Base-by-base conservation (phyloP, 2,113 vertebrate species). In the Ahaetulla prasina region DNA sequence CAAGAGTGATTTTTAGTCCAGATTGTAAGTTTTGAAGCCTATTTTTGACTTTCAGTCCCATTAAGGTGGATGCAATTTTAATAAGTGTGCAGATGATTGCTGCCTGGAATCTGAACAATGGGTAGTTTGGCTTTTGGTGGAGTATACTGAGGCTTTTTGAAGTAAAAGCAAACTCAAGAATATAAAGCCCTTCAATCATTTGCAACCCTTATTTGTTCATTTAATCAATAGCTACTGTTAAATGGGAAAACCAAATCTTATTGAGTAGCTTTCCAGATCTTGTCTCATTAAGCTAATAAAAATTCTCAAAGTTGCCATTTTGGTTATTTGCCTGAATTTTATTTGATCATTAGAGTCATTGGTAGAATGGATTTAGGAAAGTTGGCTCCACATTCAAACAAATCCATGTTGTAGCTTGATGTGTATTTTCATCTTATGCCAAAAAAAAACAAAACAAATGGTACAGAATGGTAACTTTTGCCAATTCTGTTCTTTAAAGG, bases 321-420 rank as follows among this genome's bases (percentile, higher is more conserved):
- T 18, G 54, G 53, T 50, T 47, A 25, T 90, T 95, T 57, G 87
- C 89, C 92, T 94, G 74, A 45, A 93, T 96, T 96, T 94, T 93
- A 92, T 85, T 52, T 93, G 90, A 96, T 96, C 95, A 93, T 57
- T 92, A 39, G 88, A 74, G 90, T 92, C 63, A 92, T 35, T 96
- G 93, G 95, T 92, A 93, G 95, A 94, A 87, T 11, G 47, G 92
- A 92, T 95, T 96, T 88, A 93, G 80, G 87, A 63, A 93, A 93
- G 52, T 92, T 94, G 84, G 50, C 35, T 96, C n/a, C 90, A 94
- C 50, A 85, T 1, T 43, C 8, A 11, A 60, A 60, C 90, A 93
- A 89, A 88, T 91, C 87, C 80, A 0, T 90, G 57, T 96, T 94
- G 18, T 92, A 97, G 74, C 96, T 95, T 91, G 92, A 89, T 50